Conservation (phyloP, 2,113 vertebrate genomes). For the Syngnathus scovelli region DNA sequence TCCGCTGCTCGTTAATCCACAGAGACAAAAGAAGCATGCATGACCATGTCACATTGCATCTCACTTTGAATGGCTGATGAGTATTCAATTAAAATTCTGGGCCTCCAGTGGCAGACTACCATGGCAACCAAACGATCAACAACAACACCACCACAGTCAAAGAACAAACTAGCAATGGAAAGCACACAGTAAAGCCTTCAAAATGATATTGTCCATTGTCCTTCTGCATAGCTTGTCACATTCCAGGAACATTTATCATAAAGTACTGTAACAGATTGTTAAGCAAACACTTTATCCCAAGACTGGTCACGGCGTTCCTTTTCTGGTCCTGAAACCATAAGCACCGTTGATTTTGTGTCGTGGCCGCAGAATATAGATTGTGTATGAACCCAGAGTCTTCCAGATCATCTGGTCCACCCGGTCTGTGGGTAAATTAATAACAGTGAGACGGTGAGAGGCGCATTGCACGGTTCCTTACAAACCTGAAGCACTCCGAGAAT, state of each 20-base stretch:
- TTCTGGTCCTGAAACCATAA: too few relatives aligned
- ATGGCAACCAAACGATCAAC: neutral
- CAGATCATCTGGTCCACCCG: constrained; percentile 36
- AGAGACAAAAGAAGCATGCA: neutral
- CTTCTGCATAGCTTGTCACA: too few relatives aligned
- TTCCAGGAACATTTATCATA: too few relatives aligned
- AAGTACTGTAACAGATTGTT: too few relatives aligned
- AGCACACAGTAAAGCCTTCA: too few relatives aligned
- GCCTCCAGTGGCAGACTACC: neutral
- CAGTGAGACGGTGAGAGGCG: constrained; percentile 13
- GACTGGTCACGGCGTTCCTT: too few relatives aligned
- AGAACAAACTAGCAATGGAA: too few relatives aligned
- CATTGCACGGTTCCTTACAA: constrained; percentile 15
- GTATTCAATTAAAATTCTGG: constrained; percentile 38
- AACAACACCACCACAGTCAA: neutral
- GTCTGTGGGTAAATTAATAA: constrained; percentile 45
- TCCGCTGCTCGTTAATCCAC: neutral
- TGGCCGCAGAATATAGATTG: neutral
- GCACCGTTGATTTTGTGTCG: neutral
- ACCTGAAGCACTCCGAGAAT: constrained; percentile 7
- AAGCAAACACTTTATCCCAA: too few relatives aligned
- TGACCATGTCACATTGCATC: constrained; percentile 5
- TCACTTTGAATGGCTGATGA: constrained; percentile 39
- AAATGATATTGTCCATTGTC: too few relatives aligned
- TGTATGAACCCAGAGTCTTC: constrained; percentile 2